phyloP scores from a whole-genome alignment of 2,113 vertebrate species.

The Melanerpes formicivorus region DNA sequence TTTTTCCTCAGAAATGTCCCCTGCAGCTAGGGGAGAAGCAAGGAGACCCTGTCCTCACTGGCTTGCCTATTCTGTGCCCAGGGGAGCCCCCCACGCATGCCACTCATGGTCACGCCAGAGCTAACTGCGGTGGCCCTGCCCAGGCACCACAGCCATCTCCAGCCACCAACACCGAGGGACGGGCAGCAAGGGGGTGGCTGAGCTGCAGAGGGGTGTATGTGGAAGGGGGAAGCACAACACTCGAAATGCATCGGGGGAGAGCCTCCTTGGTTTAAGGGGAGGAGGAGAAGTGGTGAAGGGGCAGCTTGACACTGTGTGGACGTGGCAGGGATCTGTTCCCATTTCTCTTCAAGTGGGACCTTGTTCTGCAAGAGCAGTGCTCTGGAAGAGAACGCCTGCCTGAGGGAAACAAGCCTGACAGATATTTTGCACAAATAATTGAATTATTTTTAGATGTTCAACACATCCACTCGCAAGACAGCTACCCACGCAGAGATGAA shows the following conservation, averaged over 20 bases:
- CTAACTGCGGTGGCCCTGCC: not conserved
- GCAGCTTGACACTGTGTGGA: not conserved
- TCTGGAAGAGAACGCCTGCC: not conserved
- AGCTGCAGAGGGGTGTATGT: not conserved
- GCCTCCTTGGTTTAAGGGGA: not conserved
- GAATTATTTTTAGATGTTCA: slow-evolving; percentile 63
- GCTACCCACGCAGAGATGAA: not conserved
- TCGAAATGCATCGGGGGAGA: not conserved
- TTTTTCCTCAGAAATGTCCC: not conserved
- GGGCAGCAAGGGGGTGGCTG: fast-evolving
- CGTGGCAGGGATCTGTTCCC: not conserved
- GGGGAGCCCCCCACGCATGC: fast-evolving
- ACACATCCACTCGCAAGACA: slow-evolving; percentile 35
- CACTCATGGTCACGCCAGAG: fast-evolving
- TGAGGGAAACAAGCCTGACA: slow-evolving; percentile 37
- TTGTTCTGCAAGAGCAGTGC: not conserved
- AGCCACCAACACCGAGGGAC: fast-evolving
- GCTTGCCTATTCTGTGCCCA: not conserved
- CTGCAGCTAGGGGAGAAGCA: not conserved
- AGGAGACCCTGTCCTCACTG: not conserved
- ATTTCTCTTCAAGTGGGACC: not conserved
- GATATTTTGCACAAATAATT: slow-evolving; percentile 53
- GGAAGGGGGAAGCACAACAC: not conserved
- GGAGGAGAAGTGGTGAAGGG: fast-evolving
- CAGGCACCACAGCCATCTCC: not conserved